Percentiles rank a stretch among this genome's conserved stretches.
Conservation (phyloP, 2,888 invertebrate genomes). For the Tetranychus piercei region DNA sequence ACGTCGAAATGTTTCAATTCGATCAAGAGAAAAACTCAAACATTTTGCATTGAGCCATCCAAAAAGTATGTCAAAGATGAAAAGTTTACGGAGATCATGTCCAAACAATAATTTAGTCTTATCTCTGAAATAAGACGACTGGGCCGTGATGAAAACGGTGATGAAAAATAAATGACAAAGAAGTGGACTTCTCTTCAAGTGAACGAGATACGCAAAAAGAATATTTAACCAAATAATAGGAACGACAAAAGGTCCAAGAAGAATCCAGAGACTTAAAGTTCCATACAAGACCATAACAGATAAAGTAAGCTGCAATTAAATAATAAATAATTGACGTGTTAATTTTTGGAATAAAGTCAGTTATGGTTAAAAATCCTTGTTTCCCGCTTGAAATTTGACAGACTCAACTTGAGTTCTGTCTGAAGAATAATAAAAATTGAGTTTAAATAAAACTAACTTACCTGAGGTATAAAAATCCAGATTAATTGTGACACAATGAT, state of each 20-base stretch:
- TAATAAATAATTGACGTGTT: not conserved
- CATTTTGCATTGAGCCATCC: slow-evolving; percentile 40
- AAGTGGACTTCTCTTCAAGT: not conserved
- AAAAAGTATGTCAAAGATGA: slow-evolving; percentile 48
- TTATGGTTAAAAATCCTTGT: too few relatives aligned
- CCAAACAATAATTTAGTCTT: not conserved
- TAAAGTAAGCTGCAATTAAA: not conserved
- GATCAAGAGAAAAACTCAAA: slow-evolving; percentile 51
- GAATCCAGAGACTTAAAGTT: not conserved
- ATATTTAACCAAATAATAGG: not conserved
- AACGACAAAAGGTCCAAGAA: not conserved
- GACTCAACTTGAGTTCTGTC: too few relatives aligned
- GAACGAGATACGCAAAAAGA: not conserved
- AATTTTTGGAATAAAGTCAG: too few relatives aligned
- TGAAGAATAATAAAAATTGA: too few relatives aligned
- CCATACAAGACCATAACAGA: not conserved
- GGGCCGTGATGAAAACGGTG: not conserved
- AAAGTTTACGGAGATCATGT: slow-evolving; percentile 18
- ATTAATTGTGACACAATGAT: slow-evolving; percentile 1
- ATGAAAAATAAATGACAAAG: slow-evolving; percentile 1
- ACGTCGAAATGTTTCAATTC: slow-evolving; percentile 20
- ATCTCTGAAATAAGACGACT: not conserved
- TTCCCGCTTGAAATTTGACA: too few relatives aligned
- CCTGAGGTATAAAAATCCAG: not conserved
- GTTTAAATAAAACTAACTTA: not conserved